phyloP scores from a whole-genome alignment of 2,113 vertebrate species.

The Crotalus viridis region DNA sequence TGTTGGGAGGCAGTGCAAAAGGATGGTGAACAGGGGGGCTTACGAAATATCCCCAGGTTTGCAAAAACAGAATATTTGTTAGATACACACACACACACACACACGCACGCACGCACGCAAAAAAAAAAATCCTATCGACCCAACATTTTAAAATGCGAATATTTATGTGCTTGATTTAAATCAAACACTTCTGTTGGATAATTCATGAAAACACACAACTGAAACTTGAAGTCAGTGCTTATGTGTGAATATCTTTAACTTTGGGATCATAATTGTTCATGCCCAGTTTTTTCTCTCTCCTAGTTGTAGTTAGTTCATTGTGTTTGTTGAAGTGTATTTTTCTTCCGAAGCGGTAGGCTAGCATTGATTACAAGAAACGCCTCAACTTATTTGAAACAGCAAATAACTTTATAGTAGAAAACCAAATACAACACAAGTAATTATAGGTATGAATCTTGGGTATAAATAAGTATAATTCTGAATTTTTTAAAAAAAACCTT shows the following conservation, averaged over 20 bases:
- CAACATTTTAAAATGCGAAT: not conserved
- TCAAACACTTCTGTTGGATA: not conserved
- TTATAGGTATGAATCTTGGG: not conserved
- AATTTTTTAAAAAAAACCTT: not conserved
- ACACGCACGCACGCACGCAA: too few species aligned
- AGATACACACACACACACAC: not conserved
- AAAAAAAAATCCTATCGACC: too few species aligned
- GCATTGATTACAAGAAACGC: not conserved
- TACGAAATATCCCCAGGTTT: not conserved
- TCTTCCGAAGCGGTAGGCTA: not conserved
- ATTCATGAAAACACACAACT: not conserved
- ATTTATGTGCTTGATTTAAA: not conserved
- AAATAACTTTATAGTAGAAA: not conserved
- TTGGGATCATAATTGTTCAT: not conserved
- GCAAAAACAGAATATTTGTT: not conserved
- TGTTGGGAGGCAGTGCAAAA: not conserved
- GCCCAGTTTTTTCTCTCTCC: not conserved
- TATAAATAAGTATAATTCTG: not conserved
- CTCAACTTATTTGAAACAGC: constrained; percentile 22
- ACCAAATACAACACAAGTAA: not conserved
- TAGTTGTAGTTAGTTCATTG: not conserved
- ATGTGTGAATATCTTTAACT: not conserved
- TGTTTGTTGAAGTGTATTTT: too few species aligned
- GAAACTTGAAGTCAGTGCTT: not conserved
- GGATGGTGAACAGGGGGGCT: too few species aligned